A percentile compares a stretch with the other conserved stretches of the same genome.
Conservation (phyloP, 2,113 vertebrate genomes). For the Petroica traversi region DNA sequence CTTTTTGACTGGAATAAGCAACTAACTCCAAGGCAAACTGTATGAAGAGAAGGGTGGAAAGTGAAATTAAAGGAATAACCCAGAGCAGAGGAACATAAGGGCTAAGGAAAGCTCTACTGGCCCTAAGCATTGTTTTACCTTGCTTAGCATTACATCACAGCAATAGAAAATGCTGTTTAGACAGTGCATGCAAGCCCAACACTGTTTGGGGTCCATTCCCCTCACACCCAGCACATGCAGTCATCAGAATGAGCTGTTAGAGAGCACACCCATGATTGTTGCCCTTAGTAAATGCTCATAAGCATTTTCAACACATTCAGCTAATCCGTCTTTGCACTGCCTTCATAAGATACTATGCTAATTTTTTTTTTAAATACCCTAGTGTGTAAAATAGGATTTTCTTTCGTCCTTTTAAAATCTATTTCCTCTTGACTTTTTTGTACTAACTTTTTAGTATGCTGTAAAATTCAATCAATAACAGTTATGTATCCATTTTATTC, state of each 20-base stretch:
- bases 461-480: neutral
- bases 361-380: neutral
- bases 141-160: neutral
- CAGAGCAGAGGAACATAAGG: neutral
- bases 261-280: neutral
- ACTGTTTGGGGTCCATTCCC: neutral
- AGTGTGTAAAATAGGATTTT: neutral
- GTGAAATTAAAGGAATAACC: neutral
- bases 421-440: neutral
- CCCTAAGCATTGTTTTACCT: neutral
- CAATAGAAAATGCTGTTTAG: neutral
- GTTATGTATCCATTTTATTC: neutral
- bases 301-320: neutral
- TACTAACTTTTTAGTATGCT: neutral
- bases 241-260: neutral
- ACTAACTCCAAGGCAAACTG: neutral
- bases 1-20: neutral
- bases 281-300: neutral
- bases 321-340: neutral
- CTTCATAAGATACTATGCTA: neutral
- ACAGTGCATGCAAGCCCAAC: neutral
- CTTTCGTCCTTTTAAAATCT: neutral
- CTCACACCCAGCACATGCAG: neutral
- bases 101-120: neutral
- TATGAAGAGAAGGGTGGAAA: neutral